Percentiles rank a stretch among this genome's conserved stretches.
Evolutionary conservation across 1,140 invertebrate species (phyloP).

Genomic region (Brachionus rotundiformis): DNA sequence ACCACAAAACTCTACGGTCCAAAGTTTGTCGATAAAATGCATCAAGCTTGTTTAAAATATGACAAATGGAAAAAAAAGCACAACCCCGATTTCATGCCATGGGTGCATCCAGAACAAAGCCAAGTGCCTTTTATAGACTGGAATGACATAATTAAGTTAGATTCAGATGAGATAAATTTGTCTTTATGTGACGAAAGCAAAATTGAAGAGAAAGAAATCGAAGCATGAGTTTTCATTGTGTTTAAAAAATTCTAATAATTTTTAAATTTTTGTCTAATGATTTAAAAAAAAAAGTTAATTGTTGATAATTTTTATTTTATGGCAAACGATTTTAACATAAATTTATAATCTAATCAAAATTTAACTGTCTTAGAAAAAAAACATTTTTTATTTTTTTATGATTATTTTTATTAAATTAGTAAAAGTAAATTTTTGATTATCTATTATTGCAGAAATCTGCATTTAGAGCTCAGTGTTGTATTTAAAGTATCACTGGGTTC

Average conservation of each 20-base stretch:
- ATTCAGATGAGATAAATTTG: background rate
- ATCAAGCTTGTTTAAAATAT: conserved; percentile 77
- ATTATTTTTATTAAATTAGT: too few species aligned
- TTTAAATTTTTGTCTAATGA: too few species aligned
- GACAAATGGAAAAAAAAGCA: conserved; percentile 76
- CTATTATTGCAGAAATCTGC: background rate
- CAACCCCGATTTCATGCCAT: conserved; percentile 77
- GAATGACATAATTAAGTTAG: background rate
- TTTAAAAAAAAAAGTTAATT: too few species aligned
- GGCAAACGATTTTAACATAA: too few species aligned
- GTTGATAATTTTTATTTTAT: too few species aligned
- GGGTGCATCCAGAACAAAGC: conserved; percentile 71
- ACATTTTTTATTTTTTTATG: too few species aligned
- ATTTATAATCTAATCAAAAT: too few species aligned
- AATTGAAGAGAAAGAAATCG: background rate
- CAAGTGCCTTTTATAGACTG: conserved; percentile 7
- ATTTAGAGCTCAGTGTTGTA: background rate
- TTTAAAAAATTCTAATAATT: too few species aligned
- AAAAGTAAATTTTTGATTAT: too few species aligned
- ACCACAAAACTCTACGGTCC: conserved; percentile 82
- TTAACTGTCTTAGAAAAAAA: too few species aligned
- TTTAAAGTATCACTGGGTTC: background rate
- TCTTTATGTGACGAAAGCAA: background rate
- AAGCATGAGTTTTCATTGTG: background rate
- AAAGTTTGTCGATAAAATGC: conserved; percentile 68